Evolutionary conservation across 2,797 vertebrate species (phyloP), one percentile per base, ranked within the genome.

Genomic region (Micromesistius poutassou): DNA sequence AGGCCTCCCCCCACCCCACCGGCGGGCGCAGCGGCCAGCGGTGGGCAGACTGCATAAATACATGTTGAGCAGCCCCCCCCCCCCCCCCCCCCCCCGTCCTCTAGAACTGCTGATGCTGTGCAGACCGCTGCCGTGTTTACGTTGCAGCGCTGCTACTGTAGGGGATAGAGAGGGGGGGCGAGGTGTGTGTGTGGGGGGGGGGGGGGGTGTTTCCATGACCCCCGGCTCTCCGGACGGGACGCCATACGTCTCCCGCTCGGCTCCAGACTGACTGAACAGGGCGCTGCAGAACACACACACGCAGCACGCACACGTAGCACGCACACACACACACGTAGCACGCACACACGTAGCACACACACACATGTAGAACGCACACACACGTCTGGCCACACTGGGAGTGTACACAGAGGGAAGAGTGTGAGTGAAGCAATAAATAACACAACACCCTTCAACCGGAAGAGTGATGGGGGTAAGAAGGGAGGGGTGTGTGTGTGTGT

Each of bases 191-290:
- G 42, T 22, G 50, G 50, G 50, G 14, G 14, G 87, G 87, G 89
- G 87, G 86, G 84, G 78, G 88, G 87, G 42, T 16, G 70, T 71
- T 87, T 89, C 86, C 76, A 66, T 79, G 71, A 86, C 72, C 75
- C 55, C 70, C 33, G 31, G 22, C 30, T 80, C 76, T 75, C 78
- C 28, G 75, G 72, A 72, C 50, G 71, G 79, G 74, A 55, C 6
- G 42, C 81, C 76, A 76, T 87, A 81, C 83, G 86, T 85, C 76
- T 78, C 74, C 40, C 70, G 72, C 22, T 42, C 73, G 74, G 1
- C 80, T 81, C 74, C 68, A 70, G 72, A 42, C 78, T 80, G 74
- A 42, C 78, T 82, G 46, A 50, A 81, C 86, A 87, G 82, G 79
- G 85, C 76, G 77, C 75, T 10, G 8, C 79, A 81, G 85, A 85